Conservation (phyloP, 2,888 invertebrate genomes). For the Cataglyphis cursor region DNA sequence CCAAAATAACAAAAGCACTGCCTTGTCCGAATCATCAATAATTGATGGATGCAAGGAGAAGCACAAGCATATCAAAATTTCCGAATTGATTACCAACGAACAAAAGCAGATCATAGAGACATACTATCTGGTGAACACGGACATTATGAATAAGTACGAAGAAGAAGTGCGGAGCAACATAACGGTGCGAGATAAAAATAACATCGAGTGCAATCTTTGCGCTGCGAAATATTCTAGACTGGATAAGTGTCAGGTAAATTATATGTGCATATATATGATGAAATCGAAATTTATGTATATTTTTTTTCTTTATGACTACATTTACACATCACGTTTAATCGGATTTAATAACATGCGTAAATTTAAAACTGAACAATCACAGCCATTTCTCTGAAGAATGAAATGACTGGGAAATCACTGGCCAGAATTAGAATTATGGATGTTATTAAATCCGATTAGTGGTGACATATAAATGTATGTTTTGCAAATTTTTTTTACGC, state of each 20-base stretch:
- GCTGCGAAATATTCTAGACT: conserved; percentile 74
- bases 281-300: not conserved
- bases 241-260: conserved; percentile 80
- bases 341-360: no score
- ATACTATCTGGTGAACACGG: conserved; percentile 78
- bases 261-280: not conserved
- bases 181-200: conserved; percentile 72
- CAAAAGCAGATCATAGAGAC: conserved; percentile 79
- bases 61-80: conserved; percentile 67
- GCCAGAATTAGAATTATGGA: no score
- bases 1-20: no score
- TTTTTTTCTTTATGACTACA: no score
- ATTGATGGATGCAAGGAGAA: no score
- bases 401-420: no score
- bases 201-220: conserved; percentile 79
- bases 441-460: no score
- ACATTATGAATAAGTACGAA: conserved; percentile 69
- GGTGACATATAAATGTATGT: no score
- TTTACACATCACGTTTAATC: no score
- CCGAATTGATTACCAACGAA: conserved; percentile 80
- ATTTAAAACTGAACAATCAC: no score
- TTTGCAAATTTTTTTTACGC: not conserved
- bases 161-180: conserved; percentile 74
- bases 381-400: no score
- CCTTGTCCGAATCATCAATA: no score